phyloP scores from a whole-genome alignment of 2,888 invertebrate genomes.

The Hypselothyrea guttata region DNA sequence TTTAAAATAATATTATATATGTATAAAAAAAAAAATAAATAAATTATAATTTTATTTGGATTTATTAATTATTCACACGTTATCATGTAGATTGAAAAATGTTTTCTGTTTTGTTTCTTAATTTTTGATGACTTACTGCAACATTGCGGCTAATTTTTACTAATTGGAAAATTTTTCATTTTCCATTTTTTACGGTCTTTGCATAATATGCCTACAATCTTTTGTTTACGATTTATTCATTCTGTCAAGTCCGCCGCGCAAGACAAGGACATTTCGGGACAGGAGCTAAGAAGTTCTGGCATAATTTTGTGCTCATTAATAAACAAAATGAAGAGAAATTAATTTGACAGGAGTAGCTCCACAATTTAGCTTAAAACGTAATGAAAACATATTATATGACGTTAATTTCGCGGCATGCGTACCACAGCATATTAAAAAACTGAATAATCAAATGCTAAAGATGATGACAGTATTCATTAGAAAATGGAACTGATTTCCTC shows the following conservation, averaged over 20 bases:
- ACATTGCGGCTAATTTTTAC: constrained; percentile 17
- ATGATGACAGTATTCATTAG: constrained; percentile 70
- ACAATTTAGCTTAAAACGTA: constrained; percentile 39
- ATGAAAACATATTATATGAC: constrained; percentile 67
- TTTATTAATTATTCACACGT: too few relatives aligned
- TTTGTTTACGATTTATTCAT: constrained; percentile 38
- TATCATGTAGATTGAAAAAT: too few relatives aligned
- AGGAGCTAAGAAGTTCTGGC: constrained; percentile 33
- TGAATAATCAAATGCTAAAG: constrained; percentile 57
- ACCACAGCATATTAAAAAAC: constrained; percentile 59
- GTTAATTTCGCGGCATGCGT: constrained; percentile 45
- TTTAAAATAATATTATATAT: too few relatives aligned
- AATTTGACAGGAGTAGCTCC: constrained; percentile 46
- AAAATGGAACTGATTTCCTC: constrained; percentile 57
- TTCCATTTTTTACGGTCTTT: constrained; percentile 28
- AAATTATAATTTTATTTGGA: too few relatives aligned
- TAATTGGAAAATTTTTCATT: constrained; percentile 55
- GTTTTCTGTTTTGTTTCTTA: too few relatives aligned
- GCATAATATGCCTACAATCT: constrained; percentile 46
- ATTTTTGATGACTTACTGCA: not conserved
- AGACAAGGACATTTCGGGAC: not conserved
- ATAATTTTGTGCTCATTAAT: constrained; percentile 62
- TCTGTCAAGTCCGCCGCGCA: constrained; percentile 24
- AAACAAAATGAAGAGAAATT: constrained; percentile 64
- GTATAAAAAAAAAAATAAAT: too few relatives aligned